Conservation (phyloP, 2,888 invertebrate species). For the Acanthosepion lycidas region DNA sequence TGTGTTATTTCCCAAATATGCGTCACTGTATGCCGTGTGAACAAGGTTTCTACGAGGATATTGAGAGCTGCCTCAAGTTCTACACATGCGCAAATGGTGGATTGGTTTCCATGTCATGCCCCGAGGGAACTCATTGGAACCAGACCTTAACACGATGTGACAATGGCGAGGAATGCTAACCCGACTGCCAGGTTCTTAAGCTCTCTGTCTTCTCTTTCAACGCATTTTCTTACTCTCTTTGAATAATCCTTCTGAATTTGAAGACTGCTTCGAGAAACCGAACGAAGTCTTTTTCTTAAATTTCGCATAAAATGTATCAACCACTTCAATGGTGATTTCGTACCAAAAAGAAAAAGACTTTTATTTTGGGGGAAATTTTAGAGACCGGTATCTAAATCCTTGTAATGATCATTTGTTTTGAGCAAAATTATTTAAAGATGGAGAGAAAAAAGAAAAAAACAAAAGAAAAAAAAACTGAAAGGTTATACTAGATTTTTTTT, state of each 20-base stretch:
- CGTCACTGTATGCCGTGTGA: not conserved
- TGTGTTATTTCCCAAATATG: constrained; percentile 37
- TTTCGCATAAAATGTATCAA: not conserved
- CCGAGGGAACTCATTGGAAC: constrained; percentile 34
- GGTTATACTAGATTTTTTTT: not conserved
- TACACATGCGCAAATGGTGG: constrained; percentile 36
- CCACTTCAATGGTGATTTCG: not conserved
- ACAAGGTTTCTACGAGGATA: constrained; percentile 2
- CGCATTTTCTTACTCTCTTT: not conserved
- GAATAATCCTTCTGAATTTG: not conserved
- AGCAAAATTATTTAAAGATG: not conserved
- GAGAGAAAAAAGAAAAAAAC: not conserved
- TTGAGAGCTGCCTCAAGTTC: not conserved
- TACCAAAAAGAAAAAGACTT: not conserved
- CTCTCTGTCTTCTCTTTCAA: not conserved
- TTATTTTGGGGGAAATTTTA: not conserved
- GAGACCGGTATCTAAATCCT: not conserved
- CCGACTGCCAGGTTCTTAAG: not conserved
- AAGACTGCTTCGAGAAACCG: too few species aligned
- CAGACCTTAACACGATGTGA: not conserved
- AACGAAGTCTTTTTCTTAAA: not conserved
- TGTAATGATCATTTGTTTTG: not conserved
- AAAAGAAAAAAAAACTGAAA: not conserved
- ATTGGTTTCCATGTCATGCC: constrained; percentile 11
- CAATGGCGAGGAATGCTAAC: not conserved